Conservation (phyloP, 2,888 invertebrate species). For the Acanthopleura granulata region DNA sequence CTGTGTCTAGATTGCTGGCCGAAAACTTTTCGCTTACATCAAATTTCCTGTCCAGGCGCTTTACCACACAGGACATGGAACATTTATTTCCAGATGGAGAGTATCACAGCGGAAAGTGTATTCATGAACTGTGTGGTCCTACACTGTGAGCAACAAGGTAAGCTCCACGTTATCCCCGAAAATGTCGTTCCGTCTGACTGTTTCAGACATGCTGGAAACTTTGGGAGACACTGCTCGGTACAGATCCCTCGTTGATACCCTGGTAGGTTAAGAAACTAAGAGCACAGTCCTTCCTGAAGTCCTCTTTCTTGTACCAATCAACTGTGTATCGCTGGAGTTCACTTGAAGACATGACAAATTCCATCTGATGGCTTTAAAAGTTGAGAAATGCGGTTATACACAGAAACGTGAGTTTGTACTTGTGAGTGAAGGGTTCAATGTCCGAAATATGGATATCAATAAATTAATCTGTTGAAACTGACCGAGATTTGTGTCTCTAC, state of each 20-base stretch:
- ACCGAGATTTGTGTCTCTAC: too few relatives aligned
- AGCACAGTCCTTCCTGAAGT: background rate
- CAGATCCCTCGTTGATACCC: background rate
- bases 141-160: background rate
- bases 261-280: background rate
- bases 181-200: background rate
- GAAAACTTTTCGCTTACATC: background rate
- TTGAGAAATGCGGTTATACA: background rate
- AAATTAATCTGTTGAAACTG: too few relatives aligned
- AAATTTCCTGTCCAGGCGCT: background rate
- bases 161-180: background rate
- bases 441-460: too few relatives aligned
- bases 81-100: background rate
- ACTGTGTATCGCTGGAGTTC: background rate
- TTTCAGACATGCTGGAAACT: background rate
- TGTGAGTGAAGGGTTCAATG: background rate
- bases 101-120: background rate
- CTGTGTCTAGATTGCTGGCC: background rate
- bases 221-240: background rate
- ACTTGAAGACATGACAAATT: background rate
- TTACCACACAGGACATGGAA: background rate
- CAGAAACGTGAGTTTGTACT: background rate
- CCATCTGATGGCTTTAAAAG: background rate
- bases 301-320: background rate
- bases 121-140: background rate